Evolutionary conservation across 2,888 invertebrate species (phyloP).

Genomic region (Phasia obesa): DNA sequence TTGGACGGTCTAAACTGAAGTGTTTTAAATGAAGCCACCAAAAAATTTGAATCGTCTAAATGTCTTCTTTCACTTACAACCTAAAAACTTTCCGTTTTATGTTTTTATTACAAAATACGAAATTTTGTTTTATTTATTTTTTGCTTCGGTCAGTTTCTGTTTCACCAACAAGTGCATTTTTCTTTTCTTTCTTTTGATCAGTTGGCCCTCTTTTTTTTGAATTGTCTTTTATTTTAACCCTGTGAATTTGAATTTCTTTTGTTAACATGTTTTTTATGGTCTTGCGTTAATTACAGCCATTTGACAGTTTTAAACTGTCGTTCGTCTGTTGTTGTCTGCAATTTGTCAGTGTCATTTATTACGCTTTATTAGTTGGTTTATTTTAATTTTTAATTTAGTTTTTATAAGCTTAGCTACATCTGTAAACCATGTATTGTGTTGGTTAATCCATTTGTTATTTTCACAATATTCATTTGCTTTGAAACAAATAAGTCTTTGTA

Average conservation of each 20-base stretch:
- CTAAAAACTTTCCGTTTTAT: constrained; percentile 41
- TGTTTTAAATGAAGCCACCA: constrained; percentile 44
- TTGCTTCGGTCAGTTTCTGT: constrained; percentile 2
- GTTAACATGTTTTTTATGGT: constrained; percentile 14
- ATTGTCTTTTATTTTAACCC: neutral
- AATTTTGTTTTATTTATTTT: constrained; percentile 15
- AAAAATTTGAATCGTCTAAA: constrained; percentile 44
- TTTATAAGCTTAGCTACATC: no score
- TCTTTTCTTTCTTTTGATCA: constrained; percentile 3
- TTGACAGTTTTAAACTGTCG: constrained; percentile 23
- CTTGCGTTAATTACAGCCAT: constrained; percentile 33
- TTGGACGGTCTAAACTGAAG: constrained; percentile 45
- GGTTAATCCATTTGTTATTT: no score
- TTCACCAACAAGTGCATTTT: constrained; percentile 44
- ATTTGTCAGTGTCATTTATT: neutral
- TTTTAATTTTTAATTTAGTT: neutral
- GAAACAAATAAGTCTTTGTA: no score
- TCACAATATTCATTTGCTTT: no score
- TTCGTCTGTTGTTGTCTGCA: constrained; percentile 15
- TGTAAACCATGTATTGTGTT: no score
- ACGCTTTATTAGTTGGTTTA: neutral
- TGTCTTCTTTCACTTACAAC: constrained; percentile 2
- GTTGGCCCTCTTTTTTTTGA: constrained; percentile 1
- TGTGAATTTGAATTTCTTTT: constrained; percentile 35
- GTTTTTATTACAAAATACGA: constrained; percentile 17